Conservation (phyloP, 2,797 vertebrate genomes). For the Remorina albescens region DNA sequence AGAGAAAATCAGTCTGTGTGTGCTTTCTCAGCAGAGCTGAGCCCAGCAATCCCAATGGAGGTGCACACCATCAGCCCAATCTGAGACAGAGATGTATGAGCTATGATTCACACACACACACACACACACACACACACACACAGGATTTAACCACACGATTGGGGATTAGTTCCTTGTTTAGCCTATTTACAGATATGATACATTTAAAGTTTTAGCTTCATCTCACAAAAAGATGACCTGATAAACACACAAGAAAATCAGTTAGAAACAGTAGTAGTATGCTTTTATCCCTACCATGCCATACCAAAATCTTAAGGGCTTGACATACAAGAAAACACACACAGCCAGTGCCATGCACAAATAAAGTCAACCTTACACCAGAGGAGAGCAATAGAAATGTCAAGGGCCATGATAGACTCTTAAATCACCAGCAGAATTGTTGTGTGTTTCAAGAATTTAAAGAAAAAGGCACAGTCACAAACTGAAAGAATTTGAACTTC, state of each 20-base stretch:
- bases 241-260: too few species aligned
- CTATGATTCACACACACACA: conserved; percentile 17
- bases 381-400: not conserved
- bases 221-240: too few species aligned
- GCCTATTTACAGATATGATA: too few species aligned
- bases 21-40: conserved; percentile 78
- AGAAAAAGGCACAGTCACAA: conserved; percentile 47
- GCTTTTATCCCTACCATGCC: conserved; percentile 18
- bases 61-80: conserved; percentile 53
- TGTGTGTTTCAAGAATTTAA: conserved; percentile 39
- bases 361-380: not conserved
- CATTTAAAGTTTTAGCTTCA: too few species aligned
- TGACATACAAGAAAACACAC: not conserved
- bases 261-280: not conserved
- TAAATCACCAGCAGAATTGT: conserved; percentile 8
- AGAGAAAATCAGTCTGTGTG: conserved; percentile 57
- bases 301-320: not conserved
- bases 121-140: conserved; percentile 32
- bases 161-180: too few species aligned
- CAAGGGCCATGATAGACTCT: conserved; percentile 1
- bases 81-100: conserved; percentile 76
- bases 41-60: conserved; percentile 71
- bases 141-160: too few species aligned
- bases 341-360: conserved; percentile 3
- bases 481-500: conserved; percentile 3